Base-by-base conservation (phyloP, 2,113 vertebrate species). In the Apodemus speciosus region DNA sequence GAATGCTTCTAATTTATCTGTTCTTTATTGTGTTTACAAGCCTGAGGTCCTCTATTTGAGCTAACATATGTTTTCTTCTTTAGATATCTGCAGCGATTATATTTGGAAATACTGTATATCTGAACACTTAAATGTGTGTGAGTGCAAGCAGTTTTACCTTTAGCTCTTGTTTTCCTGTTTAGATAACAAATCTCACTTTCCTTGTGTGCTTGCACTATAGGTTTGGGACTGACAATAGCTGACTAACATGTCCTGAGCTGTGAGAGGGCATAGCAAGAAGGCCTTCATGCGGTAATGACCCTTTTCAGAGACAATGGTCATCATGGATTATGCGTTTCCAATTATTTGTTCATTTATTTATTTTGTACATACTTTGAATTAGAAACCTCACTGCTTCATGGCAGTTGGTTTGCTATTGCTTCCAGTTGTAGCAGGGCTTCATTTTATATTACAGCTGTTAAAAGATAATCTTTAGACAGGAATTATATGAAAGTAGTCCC, bases 51-150 rank as follows among this genome's bases (percentile, higher is more conserved):
- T 98, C 97, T 97, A 92, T 97, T 98, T 97, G 97, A 98, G 99
- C 99, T 99, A 99, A 99, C 99, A 98, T 98, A 98, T 99, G 99
- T 99, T 99, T 99, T 99, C 99, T 99, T 98, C 99, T 99, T 99
- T 99, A 99, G 99, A 99, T 99, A 98, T 98, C 99, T 99, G 98
- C 99, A 99, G 98, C 99, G 99, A 99, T 99, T 99, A 99, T 99
- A 99, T 99, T 98, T 99, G 99, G 99, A 99, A 98, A 99, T 99
- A 98, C 98, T 98, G 98, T 99, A 98, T 99, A 98, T 99, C 99
- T 99, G 99, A 99, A 99, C 99, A 99, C 99, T 99, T 99, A 99
- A 99, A 98, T 99, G 99, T 99, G 99, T 99, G 99, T 99, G 99
- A 99, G 99, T 99, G 99, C 99, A 99, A 99, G 99, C 98, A 98